These are phyloP conservation scores for Hypomecis atomaria DNA, from an alignment of 2,888 invertebrate genomes.

Conservation along the genomic window DNA sequence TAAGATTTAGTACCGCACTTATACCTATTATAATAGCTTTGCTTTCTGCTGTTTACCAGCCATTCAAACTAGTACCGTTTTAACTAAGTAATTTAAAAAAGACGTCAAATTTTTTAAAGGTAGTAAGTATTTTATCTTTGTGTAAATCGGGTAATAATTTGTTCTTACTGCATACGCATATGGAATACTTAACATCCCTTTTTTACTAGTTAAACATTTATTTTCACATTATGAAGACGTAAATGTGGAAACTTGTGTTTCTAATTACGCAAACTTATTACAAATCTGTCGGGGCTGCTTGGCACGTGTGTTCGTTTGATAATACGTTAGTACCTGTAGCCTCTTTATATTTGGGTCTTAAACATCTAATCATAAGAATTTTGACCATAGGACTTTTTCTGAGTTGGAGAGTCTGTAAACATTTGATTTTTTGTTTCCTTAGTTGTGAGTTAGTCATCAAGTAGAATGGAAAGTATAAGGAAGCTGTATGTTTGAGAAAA, in stretches of 20 bases:
- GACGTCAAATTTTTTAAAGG: background rate
- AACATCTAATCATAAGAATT: too few species aligned
- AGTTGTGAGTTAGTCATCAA: too few species aligned
- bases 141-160: background rate
- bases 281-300: background rate
- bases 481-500: too few species aligned
- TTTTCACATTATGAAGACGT: background rate
- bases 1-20: too few species aligned
- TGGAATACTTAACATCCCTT: background rate
- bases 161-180: constrained; percentile 1
- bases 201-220: constrained; percentile 10
- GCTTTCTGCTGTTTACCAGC: background rate
- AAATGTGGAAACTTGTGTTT: background rate
- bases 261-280: background rate
- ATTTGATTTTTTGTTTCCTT: too few species aligned
- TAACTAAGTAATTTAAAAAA: background rate
- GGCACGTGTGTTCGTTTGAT: too few species aligned
- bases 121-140: constrained; percentile 6
- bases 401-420: too few species aligned
- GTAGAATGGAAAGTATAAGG: too few species aligned
- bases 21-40: too few species aligned
- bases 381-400: too few species aligned
- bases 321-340: too few species aligned
- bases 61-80: background rate
- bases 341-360: too few species aligned